Evolutionary conservation across 2,888 invertebrate genomes (phyloP).

Genomic region (Aporophyla lueneburgensis): DNA sequence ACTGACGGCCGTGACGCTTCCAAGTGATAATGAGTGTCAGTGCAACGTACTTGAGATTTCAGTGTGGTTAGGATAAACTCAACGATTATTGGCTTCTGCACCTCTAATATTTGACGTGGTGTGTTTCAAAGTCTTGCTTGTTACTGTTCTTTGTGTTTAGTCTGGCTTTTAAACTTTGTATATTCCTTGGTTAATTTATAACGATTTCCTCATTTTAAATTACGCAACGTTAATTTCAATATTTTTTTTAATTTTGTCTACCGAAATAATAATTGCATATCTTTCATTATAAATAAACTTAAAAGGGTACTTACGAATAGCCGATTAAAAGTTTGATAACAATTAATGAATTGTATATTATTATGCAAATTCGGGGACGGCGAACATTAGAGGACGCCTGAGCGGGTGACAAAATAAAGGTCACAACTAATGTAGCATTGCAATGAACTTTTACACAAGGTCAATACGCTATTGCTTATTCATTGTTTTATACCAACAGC

Average conservation of each 20-base stretch:
- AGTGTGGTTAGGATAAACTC: constrained; percentile 61
- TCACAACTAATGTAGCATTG: constrained; percentile 47
- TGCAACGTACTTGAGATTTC: constrained; percentile 80
- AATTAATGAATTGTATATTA: constrained; percentile 30
- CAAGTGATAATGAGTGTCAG: constrained; percentile 86
- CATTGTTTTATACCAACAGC: constrained; percentile 23
- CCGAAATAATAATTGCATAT: neutral
- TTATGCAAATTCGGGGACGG: constrained; percentile 41
- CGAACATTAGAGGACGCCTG: constrained; percentile 42
- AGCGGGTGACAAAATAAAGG: constrained; percentile 52
- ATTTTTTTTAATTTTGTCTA: neutral
- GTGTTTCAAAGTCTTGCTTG: constrained; percentile 29
- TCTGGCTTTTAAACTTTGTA: constrained; percentile 19
- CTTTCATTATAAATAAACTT: neutral
- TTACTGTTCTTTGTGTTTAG: constrained; percentile 18
- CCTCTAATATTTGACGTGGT: constrained; percentile 50
- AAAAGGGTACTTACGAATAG: constrained; percentile 2
- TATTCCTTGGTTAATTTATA: too few relatives aligned
- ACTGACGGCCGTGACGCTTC: constrained; percentile 80
- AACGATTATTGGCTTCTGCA: constrained; percentile 39
- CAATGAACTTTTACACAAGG: constrained; percentile 62
- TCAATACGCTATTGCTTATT: constrained; percentile 37
- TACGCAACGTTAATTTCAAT: neutral
- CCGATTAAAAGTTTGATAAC: constrained; percentile 16
- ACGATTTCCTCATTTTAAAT: constrained; percentile 20